A percentile compares a stretch with the other conserved stretches of the same genome.
These are phyloP conservation scores for Netelia virgata DNA, from an alignment of 2,888 invertebrate species.

Conservation along the genomic window DNA sequence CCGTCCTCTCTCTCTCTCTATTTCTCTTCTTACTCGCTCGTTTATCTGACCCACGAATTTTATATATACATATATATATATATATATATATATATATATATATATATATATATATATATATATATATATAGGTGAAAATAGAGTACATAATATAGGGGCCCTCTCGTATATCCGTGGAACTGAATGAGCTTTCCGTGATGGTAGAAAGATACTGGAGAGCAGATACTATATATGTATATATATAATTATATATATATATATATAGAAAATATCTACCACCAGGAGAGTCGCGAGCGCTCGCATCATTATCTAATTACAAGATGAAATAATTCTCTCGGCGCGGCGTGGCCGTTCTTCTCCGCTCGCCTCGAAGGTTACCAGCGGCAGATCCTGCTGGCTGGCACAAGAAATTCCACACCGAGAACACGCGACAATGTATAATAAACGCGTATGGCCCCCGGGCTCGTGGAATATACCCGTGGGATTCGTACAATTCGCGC, in stretches of 20 bases:
- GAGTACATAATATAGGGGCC: constrained; percentile 17
- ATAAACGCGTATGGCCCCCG: not conserved
- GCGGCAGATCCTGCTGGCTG: constrained; percentile 19
- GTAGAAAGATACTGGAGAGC: constrained; percentile 17
- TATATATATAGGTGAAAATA: constrained; percentile 6
- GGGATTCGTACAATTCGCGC: constrained; percentile 10
- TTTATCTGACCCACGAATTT: not conserved
- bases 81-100: not conserved
- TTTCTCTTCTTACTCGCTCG: not conserved
- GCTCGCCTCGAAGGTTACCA: constrained; percentile 25
- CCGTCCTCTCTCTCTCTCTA: not conserved
- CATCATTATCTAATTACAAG: constrained; percentile 62
- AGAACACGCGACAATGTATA: constrained; percentile 46
- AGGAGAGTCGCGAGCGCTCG: constrained; percentile 39
- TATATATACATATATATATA: constrained; percentile 14
- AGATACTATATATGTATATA: not conserved
- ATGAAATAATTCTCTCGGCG: constrained; percentile 52
- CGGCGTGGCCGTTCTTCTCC: no score
- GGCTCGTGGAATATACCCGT: not conserved
- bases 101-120: no score
- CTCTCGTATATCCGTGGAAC: constrained; percentile 46
- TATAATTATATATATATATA: not conserved
- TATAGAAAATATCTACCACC: not conserved
- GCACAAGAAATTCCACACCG: not conserved
- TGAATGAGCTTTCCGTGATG: constrained; percentile 53